Conservation (phyloP, 2,797 vertebrate genomes). For the Lepilemur septentrionalis region DNA sequence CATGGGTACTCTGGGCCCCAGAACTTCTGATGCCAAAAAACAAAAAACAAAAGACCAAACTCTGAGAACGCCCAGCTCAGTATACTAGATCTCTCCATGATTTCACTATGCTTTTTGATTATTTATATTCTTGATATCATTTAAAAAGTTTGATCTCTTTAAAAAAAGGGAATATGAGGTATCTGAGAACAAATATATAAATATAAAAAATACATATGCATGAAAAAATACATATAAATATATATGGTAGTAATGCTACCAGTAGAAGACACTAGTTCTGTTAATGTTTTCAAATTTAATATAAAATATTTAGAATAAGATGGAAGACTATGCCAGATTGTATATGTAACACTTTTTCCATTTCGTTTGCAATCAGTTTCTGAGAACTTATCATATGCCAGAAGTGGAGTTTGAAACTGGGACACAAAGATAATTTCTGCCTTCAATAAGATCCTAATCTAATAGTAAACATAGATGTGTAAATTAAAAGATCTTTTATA, state of each 20-base stretch:
- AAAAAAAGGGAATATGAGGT: not conserved
- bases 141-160: not conserved
- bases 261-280: not conserved
- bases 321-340: not conserved
- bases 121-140: not conserved
- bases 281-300: constrained; percentile 24
- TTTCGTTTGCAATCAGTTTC: not conserved
- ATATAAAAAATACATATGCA: not conserved
- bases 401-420: not conserved
- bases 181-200: not conserved
- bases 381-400: not conserved
- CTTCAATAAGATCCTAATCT: not conserved
- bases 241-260: not conserved
- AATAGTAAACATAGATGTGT: not conserved
- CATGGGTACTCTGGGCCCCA: not conserved
- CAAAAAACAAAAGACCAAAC: not conserved
- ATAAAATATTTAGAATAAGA: not conserved
- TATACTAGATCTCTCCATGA: not conserved
- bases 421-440: not conserved
- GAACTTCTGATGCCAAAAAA: not conserved
- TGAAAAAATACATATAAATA: not conserved
- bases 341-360: not conserved
- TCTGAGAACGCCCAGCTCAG: not conserved
- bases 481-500: not conserved
- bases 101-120: not conserved